Conservation (phyloP, 2,888 invertebrate genomes). For the Petrolisthes manimaculis region DNA sequence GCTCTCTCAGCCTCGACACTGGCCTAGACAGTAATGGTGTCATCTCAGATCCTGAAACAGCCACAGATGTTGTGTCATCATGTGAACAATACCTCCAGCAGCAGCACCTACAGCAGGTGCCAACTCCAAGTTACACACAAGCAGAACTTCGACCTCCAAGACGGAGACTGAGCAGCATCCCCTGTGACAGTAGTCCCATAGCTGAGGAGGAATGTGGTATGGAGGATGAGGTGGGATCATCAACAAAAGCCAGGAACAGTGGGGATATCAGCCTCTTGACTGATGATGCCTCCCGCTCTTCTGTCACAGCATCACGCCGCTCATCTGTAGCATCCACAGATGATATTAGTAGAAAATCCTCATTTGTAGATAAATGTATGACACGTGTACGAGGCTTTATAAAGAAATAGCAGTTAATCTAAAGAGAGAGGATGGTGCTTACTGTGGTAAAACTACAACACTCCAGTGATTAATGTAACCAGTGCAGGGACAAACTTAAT, state of each 20-base stretch:
- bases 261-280: background rate
- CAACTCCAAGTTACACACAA: background rate
- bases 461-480: slow-evolving; percentile 48
- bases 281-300: slow-evolving; percentile 20
- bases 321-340: slow-evolving; percentile 50
- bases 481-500: slow-evolving; percentile 53
- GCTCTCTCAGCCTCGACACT: slow-evolving; percentile 65
- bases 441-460: slow-evolving; percentile 29
- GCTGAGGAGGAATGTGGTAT: slow-evolving; percentile 50
- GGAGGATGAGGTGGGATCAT: slow-evolving; percentile 21
- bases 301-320: slow-evolving; percentile 41
- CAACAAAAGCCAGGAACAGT: background rate
- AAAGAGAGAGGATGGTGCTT: slow-evolving; percentile 33
- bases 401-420: slow-evolving; percentile 48
- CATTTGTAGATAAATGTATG: slow-evolving; percentile 64
- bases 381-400: slow-evolving; percentile 63
- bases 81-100: slow-evolving; percentile 64
- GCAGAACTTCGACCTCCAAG: slow-evolving; percentile 46
- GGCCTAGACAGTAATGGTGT: slow-evolving; percentile 57
- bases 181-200: slow-evolving; percentile 57
- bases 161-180: slow-evolving; percentile 63
- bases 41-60: slow-evolving; percentile 42
- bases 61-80: slow-evolving; percentile 58
- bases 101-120: slow-evolving; percentile 49
- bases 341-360: slow-evolving; percentile 48